A percentile compares a stretch with the other conserved stretches of the same genome.
Conservation (phyloP, 2,888 invertebrate species). For the Drosophila yooni region DNA sequence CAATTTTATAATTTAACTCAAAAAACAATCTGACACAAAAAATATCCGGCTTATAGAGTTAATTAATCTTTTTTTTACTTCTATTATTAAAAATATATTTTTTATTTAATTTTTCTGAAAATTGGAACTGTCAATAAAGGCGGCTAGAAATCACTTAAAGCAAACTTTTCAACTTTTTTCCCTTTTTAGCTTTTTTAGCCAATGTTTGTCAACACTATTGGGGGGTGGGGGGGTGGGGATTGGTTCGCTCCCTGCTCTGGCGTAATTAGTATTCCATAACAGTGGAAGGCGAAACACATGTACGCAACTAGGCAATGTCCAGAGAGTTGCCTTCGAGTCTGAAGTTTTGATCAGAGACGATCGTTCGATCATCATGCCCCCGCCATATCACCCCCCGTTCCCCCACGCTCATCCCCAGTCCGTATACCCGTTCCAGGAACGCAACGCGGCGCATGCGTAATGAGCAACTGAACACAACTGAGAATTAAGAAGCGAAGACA, state of each 20-base stretch:
- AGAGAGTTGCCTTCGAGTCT: slow-evolving; percentile 21
- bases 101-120: background rate
- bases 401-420: background rate
- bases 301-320: slow-evolving; percentile 55
- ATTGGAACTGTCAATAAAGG: background rate
- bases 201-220: background rate
- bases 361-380: slow-evolving; percentile 34
- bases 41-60: background rate
- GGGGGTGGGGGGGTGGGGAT: no score
- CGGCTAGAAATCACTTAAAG: background rate
- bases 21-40: background rate
- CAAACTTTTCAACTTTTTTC: background rate
- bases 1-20: background rate
- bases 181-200: background rate
- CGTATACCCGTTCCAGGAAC: slow-evolving; percentile 4
- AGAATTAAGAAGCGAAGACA: background rate
- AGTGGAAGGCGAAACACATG: slow-evolving; percentile 83
- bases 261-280: slow-evolving; percentile 83
- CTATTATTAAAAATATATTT: background rate
- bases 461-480: slow-evolving; percentile 39
- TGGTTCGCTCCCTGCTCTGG: background rate
- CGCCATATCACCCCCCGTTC: background rate
- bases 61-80: background rate
- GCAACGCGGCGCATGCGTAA: slow-evolving; percentile 70
- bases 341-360: slow-evolving; percentile 14